Base-by-base conservation (phyloP, 2,797 vertebrate species). In the Tragelaphus oryx region DNA sequence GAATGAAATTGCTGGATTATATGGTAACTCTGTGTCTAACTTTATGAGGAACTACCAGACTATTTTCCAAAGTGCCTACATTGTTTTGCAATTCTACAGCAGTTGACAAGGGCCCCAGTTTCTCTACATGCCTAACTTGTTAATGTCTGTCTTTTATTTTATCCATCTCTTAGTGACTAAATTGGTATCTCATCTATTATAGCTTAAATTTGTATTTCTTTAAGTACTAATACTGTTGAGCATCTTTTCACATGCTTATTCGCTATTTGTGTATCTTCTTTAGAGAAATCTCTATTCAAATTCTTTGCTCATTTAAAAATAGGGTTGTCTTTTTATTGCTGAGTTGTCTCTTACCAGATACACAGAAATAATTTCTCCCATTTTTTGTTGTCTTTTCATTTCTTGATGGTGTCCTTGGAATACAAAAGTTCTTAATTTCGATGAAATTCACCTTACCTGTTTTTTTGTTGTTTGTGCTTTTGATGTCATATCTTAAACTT, bases 181-280 rank as follows among this genome's bases (percentile, higher is more conserved):
- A 62, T 26, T 93, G 30, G 5, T 87, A 57, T 81, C 26, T 78
- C 28, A 50, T 78, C 89, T 57, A 57, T 84, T 50, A 8, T 87
- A 17, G 48, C 54, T 92, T 96, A 82, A 89, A 74, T 95, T 96
- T 87, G 54, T 11, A 22, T 95, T 91, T 95, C 24, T 9, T 28
- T 94, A 33, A 20, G 81, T 71, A 84, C 55, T 90, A 74, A 48
- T 48, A 28, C 33, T 87, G 20, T 78, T 91, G 80, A 74, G 37
- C 52, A 59, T 82, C 20, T 94, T 89, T 94, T 84, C 54, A 52
- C 59, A 24, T 55, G 71, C 44, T 68, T 75, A 50, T 81, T 59
- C 13, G 37, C 11, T 30, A 16, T 86, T 89, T 37, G 54, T n/a
- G 18, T 52, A 65, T 94, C 81, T 84, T 78, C n/a, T 83, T 93